Conservation (phyloP, 2,888 invertebrate genomes). For the Dryobota labecula region DNA sequence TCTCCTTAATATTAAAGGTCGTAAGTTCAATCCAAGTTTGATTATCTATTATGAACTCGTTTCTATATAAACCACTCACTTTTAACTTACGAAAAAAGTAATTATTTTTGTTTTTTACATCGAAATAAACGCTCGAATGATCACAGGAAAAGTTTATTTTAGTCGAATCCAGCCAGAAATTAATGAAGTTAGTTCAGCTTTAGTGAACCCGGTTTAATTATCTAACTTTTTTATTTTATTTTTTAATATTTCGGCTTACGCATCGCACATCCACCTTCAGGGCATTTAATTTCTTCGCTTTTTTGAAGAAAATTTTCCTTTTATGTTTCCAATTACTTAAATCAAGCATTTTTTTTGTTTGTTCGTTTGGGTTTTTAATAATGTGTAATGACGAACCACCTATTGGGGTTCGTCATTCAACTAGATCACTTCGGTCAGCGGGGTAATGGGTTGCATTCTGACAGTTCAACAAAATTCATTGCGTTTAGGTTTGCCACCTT, state of each 20-base stretch:
- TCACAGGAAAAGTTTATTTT: conserved; percentile 61
- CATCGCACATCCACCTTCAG: conserved; percentile 38
- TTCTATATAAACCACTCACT: conserved; percentile 34
- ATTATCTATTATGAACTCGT: conserved; percentile 46
- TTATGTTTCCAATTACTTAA: conserved; percentile 35
- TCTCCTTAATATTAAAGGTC: too few species aligned
- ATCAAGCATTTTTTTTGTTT: conserved; percentile 9
- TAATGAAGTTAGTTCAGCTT: conserved; percentile 61
- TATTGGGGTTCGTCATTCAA: too few species aligned
- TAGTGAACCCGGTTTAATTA: conserved; percentile 58
- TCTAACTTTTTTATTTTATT: conserved; percentile 51
- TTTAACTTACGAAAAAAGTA: conserved; percentile 50
- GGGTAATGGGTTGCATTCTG: too few species aligned
- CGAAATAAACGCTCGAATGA: conserved; percentile 52
- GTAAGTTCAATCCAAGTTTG: conserved; percentile 32
- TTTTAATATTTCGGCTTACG: conserved; percentile 42
- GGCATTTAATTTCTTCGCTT: conserved; percentile 57
- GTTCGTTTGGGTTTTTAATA: conserved; percentile 2
- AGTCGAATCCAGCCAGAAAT: conserved; percentile 50
- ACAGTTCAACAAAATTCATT: too few species aligned
- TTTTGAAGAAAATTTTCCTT: conserved; percentile 40
- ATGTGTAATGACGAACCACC: too few species aligned
- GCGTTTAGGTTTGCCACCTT: too few species aligned
- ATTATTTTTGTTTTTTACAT: conserved; percentile 57
- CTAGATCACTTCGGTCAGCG: too few species aligned